These are phyloP conservation scores for Tenthredo scrophulariae DNA, from an alignment of 2,888 invertebrate species.

Conservation along the genomic window DNA sequence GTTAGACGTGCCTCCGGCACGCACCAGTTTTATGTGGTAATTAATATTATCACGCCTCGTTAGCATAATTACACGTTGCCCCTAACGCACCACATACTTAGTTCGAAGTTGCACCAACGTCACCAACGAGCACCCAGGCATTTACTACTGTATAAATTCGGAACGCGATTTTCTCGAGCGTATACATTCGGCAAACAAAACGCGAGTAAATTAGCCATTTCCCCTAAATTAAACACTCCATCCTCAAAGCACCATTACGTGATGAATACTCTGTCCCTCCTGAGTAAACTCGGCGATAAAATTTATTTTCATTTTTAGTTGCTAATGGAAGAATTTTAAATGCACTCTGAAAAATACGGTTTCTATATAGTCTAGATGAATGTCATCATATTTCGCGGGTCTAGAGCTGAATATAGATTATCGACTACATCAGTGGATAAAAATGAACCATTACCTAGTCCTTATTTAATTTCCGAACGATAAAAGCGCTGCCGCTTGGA, in stretches of 20 bases:
- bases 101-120: constrained; percentile 32
- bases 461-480: neutral
- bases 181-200: neutral
- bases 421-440: neutral
- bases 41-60: constrained; percentile 49
- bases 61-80: constrained; percentile 44
- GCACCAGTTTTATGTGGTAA: constrained; percentile 44
- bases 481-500: neutral
- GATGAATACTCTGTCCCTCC: neutral
- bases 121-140: neutral
- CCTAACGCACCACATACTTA: constrained; percentile 17
- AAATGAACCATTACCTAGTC: neutral
- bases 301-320: neutral
- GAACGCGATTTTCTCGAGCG: neutral
- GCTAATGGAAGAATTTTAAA: neutral
- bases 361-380: neutral
- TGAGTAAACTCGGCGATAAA: neutral
- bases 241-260: constrained; percentile 1
- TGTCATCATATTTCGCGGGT: neutral
- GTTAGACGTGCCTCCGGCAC: constrained; percentile 4
- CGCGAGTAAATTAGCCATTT: constrained; percentile 5
- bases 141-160: constrained; percentile 1
- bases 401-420: neutral
- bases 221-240: neutral
- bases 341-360: neutral